phyloP scores from a whole-genome alignment of 2,113 vertebrate species.

The Chauna torquata region DNA sequence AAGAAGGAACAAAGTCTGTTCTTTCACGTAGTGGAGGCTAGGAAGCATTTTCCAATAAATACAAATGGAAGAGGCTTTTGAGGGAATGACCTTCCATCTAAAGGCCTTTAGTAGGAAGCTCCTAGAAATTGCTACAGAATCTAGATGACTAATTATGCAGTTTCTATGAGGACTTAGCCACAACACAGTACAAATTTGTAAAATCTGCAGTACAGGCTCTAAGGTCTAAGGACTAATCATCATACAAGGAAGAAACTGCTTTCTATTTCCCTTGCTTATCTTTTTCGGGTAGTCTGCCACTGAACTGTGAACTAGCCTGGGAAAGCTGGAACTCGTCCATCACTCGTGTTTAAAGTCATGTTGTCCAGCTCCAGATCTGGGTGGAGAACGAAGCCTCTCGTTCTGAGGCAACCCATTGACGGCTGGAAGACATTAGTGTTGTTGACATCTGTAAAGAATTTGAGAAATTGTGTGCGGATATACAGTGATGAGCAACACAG shows the following conservation, averaged over 20 bases:
- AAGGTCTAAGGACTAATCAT: not conserved
- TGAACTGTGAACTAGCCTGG: conserved; percentile 10
- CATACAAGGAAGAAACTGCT: not conserved
- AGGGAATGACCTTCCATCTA: not conserved
- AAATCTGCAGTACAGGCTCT: not conserved
- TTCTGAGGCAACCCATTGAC: not conserved
- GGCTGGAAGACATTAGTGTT: conserved; percentile 26
- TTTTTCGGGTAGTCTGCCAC: conserved; percentile 2
- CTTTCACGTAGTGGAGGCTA: not conserved
- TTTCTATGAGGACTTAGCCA: conserved; percentile 18
- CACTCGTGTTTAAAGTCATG: not conserved
- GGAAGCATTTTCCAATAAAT: not conserved
- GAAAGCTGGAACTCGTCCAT: conserved; percentile 19
- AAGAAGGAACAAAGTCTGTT: not conserved
- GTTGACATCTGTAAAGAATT: conserved; percentile 47
- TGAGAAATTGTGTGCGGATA: conserved; percentile 19
- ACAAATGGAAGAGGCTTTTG: not conserved
- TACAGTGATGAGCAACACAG: not conserved
- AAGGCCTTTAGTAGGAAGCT: not conserved
- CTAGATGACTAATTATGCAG: not conserved
- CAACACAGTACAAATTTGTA: not conserved
- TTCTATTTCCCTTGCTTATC: not conserved
- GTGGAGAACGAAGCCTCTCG: not conserved
- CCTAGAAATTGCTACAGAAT: conserved; percentile 14
- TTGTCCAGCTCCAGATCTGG: not conserved